These are phyloP conservation scores for Anseranas semipalmata DNA, from an alignment of 2,113 vertebrate species.

Conservation along the genomic window DNA sequence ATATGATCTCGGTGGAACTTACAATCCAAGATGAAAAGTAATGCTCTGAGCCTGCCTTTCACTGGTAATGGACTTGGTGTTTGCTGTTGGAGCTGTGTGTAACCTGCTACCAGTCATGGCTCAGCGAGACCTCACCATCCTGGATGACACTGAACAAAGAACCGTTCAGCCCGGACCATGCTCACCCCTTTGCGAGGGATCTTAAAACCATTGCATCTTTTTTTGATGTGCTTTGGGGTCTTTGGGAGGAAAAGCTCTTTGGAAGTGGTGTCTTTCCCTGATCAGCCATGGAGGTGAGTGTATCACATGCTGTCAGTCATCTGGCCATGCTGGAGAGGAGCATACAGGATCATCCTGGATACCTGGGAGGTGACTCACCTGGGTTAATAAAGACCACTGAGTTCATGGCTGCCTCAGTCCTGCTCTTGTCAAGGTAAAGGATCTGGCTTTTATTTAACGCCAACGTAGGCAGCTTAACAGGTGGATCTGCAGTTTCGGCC, in stretches of 20 bases:
- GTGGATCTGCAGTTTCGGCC: neutral
- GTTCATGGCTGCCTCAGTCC: neutral
- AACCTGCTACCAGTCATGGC: neutral
- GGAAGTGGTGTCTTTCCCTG: neutral
- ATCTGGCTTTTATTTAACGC: neutral
- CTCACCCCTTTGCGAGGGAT: neutral
- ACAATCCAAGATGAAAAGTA: neutral
- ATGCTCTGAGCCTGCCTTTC: neutral
- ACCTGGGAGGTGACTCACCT: neutral
- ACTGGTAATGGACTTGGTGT: neutral
- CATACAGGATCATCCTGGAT: neutral
- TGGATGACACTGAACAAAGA: rapidly evolving
- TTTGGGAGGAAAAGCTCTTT: neutral
- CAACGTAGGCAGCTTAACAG: neutral
- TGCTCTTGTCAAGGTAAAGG: neutral
- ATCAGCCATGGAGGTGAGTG: neutral
- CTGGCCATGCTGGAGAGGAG: neutral
- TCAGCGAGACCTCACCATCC: neutral
- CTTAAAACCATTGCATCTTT: neutral
- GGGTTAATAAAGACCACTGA: neutral
- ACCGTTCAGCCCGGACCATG: neutral
- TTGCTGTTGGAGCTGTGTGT: neutral
- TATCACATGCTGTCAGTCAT: neutral
- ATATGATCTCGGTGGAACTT: neutral
- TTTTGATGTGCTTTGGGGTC: neutral